Percentiles rank a stretch among this genome's conserved stretches.
These are phyloP conservation scores for Apeira syringaria DNA, from an alignment of 2,888 invertebrate species.

Conservation along the genomic window DNA sequence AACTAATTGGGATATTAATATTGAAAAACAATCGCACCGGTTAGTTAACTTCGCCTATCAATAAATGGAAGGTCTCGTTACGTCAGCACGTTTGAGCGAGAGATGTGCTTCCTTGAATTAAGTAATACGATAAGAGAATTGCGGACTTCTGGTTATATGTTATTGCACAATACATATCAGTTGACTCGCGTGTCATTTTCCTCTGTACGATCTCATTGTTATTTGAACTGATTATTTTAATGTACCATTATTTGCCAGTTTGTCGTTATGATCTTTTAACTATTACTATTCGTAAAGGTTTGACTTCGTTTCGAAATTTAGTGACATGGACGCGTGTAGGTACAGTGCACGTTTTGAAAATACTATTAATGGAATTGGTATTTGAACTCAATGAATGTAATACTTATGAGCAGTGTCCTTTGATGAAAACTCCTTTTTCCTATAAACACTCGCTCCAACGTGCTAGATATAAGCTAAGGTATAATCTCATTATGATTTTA, in stretches of 20 bases:
- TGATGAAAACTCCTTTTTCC: no score
- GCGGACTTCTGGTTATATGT: slow-evolving; percentile 11
- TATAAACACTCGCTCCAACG: slow-evolving; percentile 46
- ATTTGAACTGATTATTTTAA: slow-evolving; percentile 19
- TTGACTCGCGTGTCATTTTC: slow-evolving; percentile 13
- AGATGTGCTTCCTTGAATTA: slow-evolving; percentile 36
- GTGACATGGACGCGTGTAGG: no score
- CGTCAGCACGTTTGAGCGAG: slow-evolving; percentile 53
- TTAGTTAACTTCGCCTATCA: slow-evolving; percentile 3
- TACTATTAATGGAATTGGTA: no score
- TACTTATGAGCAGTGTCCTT: no score
- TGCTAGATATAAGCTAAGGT: slow-evolving; percentile 54
- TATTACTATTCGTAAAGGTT: no score
- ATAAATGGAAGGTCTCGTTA: slow-evolving; percentile 22
- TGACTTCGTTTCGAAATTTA: no score
- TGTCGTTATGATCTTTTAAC: no score
- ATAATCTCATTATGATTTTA: slow-evolving; percentile 75
- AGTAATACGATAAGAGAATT: slow-evolving; percentile 23
- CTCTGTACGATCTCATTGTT: slow-evolving; percentile 26
- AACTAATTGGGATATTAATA: no score
- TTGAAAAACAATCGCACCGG: slow-evolving; percentile 3
- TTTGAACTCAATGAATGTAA: no score
- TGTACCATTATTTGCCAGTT: background rate
- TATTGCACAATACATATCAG: slow-evolving; percentile 19
- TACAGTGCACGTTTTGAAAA: no score